A percentile compares a stretch with the other conserved stretches of the same genome.
Conservation (phyloP, 2,113 vertebrate genomes). For the Rhagologus leucostigma region DNA sequence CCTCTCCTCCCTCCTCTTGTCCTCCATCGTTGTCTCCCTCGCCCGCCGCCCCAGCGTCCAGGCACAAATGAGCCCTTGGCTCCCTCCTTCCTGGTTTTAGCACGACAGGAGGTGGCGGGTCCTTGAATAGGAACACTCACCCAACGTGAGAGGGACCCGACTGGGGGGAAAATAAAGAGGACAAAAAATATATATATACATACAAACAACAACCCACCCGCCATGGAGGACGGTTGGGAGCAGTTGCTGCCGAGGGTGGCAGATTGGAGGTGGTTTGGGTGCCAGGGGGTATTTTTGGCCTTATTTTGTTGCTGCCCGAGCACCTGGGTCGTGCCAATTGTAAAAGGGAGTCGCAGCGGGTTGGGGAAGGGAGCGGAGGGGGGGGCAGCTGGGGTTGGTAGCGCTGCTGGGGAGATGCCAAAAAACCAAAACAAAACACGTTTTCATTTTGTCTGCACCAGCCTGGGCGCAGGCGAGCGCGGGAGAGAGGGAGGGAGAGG, state of each 20-base stretch:
- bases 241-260: neutral
- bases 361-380: neutral
- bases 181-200: neutral
- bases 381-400: neutral
- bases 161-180: neutral
- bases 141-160: neutral
- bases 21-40: neutral
- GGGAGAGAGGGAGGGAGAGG: constrained; percentile 16
- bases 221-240: neutral
- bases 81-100: constrained; percentile 35
- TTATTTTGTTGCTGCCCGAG: neutral
- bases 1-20: neutral
- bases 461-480: constrained; percentile 21
- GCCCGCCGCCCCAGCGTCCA: neutral
- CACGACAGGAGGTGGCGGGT: constrained; percentile 5
- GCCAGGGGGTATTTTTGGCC: constrained; percentile 12
- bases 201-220: neutral
- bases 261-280: neutral
- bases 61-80: constrained; percentile 16
- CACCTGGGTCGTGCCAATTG: constrained; percentile 5
- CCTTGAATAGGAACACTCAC: constrained; percentile 13
- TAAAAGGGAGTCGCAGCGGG: neutral
- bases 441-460: constrained; percentile 67
- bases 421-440: constrained; percentile 54
- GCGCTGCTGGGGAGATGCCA: constrained; percentile 53